phyloP scores from a whole-genome alignment of 2,888 invertebrate species.

The Limnephilus auricula region DNA sequence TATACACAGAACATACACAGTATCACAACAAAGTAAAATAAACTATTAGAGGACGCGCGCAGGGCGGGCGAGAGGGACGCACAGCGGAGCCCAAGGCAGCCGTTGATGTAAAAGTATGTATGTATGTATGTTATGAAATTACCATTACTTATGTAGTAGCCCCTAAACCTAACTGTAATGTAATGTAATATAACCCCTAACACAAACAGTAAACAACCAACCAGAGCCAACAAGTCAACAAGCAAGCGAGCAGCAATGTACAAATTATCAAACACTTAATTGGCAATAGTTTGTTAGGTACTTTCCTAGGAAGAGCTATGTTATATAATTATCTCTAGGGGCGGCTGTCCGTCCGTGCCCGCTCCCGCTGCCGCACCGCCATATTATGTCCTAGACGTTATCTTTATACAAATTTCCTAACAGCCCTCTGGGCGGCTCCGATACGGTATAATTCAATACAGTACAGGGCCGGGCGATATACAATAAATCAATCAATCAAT shows the following conservation, averaged over 20 bases:
- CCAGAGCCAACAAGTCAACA: constrained; percentile 45
- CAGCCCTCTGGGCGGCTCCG: not conserved
- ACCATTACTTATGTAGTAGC: constrained; percentile 65
- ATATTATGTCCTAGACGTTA: constrained; percentile 60
- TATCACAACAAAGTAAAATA: constrained; percentile 67
- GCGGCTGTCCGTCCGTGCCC: constrained; percentile 41
- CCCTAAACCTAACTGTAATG: constrained; percentile 65
- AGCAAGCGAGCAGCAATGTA: constrained; percentile 65
- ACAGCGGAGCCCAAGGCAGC: constrained; percentile 57
- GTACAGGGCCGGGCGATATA: constrained; percentile 6
- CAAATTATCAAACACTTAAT: constrained; percentile 65
- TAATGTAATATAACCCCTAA: constrained; percentile 60
- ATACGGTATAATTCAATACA: too few relatives aligned
- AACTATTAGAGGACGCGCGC: constrained; percentile 61
- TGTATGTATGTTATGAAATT: not conserved
- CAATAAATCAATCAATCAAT: constrained; percentile 56
- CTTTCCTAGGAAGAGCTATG: constrained; percentile 64
- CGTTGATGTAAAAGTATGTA: constrained; percentile 34
- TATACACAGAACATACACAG: constrained; percentile 49
- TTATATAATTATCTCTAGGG: constrained; percentile 64
- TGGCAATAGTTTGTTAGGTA: constrained; percentile 59
- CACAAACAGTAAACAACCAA: constrained; percentile 65
- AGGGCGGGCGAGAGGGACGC: constrained; percentile 39
- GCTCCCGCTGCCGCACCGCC: constrained; percentile 27
- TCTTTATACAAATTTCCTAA: constrained; percentile 65